Conservation (phyloP, 1,140 invertebrate species). For the Brachionus calyciflorus region DNA sequence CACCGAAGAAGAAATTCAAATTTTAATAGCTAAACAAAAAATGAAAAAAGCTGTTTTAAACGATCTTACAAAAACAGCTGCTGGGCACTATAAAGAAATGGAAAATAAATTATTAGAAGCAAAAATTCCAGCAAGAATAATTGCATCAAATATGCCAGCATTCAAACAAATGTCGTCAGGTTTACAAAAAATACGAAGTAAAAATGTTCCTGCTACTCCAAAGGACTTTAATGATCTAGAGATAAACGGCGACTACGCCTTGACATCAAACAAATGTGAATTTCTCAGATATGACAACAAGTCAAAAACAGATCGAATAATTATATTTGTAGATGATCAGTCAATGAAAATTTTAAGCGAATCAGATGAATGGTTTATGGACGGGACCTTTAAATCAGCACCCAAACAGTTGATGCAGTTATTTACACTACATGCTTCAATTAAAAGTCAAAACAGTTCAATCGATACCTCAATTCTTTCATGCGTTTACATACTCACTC, state of each 20-base stretch:
- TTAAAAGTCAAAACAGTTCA: background rate
- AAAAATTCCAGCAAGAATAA: no score
- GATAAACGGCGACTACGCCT: background rate
- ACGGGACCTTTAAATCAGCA: background rate
- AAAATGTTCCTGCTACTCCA: no score
- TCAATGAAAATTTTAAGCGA: background rate
- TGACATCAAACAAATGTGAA: background rate
- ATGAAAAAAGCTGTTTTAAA: no score
- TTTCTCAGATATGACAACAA: background rate
- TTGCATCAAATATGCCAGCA: no score
- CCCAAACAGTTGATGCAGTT: conserved; percentile 12
- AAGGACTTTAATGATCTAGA: no score
- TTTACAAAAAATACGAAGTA: no score
- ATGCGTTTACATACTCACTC: no score
- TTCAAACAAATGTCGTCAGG: no score
- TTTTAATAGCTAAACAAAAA: no score
- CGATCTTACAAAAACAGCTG: no score
- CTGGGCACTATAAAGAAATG: no score
- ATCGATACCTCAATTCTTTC: background rate
- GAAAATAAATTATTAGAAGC: no score
- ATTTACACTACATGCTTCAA: background rate
- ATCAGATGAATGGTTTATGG: background rate
- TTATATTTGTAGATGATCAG: conserved; percentile 3
- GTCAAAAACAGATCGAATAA: background rate
- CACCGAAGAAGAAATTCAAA: background rate